A percentile compares a stretch with the other conserved stretches of the same genome.
Conservation (phyloP, 1,140 invertebrate species). For the Drosophila hydei region DNA sequence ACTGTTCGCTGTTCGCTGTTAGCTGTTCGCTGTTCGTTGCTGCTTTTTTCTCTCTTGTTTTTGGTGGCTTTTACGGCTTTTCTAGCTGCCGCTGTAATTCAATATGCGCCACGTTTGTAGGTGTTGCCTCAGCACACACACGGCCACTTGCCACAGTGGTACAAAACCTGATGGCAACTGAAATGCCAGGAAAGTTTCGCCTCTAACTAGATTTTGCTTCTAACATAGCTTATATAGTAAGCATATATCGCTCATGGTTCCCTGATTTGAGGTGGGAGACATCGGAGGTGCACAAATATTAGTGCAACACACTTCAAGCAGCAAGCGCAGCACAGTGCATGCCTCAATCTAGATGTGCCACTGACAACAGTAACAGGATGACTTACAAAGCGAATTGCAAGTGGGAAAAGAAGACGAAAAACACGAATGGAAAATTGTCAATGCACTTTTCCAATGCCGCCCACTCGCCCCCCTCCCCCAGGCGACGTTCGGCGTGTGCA, state of each 20-base stretch:
- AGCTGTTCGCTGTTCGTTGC: too few species aligned
- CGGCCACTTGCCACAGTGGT: conserved; percentile 19
- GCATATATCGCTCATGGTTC: too few species aligned
- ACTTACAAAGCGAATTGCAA: conserved; percentile 38
- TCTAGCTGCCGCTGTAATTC: conserved; percentile 45
- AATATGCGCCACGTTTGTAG: conserved; percentile 35
- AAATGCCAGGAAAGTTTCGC: too few species aligned
- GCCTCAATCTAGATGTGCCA: conserved; percentile 15
- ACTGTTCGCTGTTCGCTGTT: too few species aligned
- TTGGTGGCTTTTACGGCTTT: conserved; percentile 32
- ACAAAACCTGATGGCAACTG: background rate
- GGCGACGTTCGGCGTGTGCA: conserved; percentile 38
- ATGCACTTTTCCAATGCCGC: conserved; percentile 16
- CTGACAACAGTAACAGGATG: conserved; percentile 45
- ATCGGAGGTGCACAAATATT: too few species aligned
- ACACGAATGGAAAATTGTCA: conserved; percentile 47
- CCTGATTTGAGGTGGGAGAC: too few species aligned
- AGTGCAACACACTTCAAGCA: too few species aligned
- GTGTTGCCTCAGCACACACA: conserved; percentile 10
- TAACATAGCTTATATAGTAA: too few species aligned
- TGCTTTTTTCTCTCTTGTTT: conserved; percentile 13
- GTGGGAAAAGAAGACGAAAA: conserved; percentile 6
- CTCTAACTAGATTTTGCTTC: too few species aligned
- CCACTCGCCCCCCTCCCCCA: conserved; percentile 4
- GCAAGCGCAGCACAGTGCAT: conserved; percentile 26